Conservation (phyloP, 37 sponge, comb jelly and placozoan genomes). For the Theonella swinhoei region DNA sequence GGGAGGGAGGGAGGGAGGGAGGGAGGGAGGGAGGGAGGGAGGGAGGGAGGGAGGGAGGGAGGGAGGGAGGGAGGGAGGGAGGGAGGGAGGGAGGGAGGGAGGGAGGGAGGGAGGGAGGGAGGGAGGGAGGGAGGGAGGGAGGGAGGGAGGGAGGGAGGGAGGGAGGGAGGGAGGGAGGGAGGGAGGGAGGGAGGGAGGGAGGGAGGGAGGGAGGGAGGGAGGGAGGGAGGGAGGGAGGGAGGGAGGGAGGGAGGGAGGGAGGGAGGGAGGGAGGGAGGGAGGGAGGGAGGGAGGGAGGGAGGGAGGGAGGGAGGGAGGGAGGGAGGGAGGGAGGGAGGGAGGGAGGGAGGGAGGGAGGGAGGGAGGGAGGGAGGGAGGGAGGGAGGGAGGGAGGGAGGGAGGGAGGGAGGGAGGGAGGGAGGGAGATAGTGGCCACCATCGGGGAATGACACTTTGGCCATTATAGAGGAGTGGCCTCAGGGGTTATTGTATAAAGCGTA, state of each 20-base stretch:
- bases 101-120: neutral
- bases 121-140: neutral
- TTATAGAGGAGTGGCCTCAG: slow-evolving; percentile 44
- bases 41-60: neutral
- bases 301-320: neutral
- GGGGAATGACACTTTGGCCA: slow-evolving; percentile 12
- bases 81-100: neutral
- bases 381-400: neutral
- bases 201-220: neutral
- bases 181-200: neutral
- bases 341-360: neutral
- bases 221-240: neutral
- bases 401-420: neutral
- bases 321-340: neutral
- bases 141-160: neutral
- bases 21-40: neutral
- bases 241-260: neutral
- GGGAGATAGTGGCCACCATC: slow-evolving; percentile 20
- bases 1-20: neutral
- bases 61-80: neutral
- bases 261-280: neutral
- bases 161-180: neutral
- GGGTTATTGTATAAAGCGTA: too few relatives aligned
- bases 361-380: neutral
- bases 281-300: neutral